Conservation (phyloP, 1,140 invertebrate species). For the Bombus huntii region DNA sequence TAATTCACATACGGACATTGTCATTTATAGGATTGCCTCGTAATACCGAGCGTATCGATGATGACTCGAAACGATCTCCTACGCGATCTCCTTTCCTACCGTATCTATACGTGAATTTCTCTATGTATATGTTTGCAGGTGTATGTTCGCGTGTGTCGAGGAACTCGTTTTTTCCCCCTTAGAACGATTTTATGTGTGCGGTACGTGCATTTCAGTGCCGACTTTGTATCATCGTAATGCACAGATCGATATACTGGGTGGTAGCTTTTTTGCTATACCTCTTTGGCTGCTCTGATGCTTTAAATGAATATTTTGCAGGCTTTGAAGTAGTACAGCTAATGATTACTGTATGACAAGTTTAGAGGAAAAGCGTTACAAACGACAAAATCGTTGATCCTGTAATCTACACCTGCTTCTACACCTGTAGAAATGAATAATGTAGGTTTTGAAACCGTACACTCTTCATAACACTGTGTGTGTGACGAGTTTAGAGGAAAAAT, state of each 20-base stretch:
- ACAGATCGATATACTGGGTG: slow-evolving; percentile 53
- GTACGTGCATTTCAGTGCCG: slow-evolving; percentile 49
- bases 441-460: too few relatives aligned
- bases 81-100: slow-evolving; percentile 33
- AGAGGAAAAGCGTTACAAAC: not conserved
- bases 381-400: not conserved
- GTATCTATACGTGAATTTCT: not conserved
- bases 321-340: too few relatives aligned
- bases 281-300: not conserved
- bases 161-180: slow-evolving; percentile 33
- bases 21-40: slow-evolving; percentile 39
- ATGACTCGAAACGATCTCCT: slow-evolving; percentile 28
- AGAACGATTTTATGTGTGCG: slow-evolving; percentile 47
- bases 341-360: not conserved
- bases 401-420: too few relatives aligned
- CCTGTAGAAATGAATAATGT: too few relatives aligned
- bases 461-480: not conserved
- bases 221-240: slow-evolving; percentile 51
- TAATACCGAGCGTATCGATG: slow-evolving; percentile 37
- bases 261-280: not conserved
- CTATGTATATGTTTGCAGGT: not conserved
- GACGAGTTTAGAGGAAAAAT: not conserved
- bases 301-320: not conserved
- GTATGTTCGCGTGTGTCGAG: not conserved
- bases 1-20: slow-evolving; percentile 43